Base-by-base conservation (phyloP, 2,113 vertebrate species). In the Rhabdornis inornatus region DNA sequence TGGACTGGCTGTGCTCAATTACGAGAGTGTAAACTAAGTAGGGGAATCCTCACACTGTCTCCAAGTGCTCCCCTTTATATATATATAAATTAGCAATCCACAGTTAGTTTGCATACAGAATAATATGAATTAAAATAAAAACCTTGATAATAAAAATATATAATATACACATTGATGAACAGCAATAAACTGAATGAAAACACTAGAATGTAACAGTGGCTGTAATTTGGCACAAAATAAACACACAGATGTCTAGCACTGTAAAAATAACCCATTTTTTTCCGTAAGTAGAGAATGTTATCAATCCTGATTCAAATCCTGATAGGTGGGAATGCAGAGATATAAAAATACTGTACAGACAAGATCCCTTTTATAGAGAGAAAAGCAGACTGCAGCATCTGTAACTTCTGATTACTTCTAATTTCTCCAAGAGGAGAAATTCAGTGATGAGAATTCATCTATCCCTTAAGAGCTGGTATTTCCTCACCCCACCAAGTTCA, bases 151-250 rank as follows among this genome's bases (percentile, higher is more conserved):
- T 83, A 96, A 97, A 94, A 93, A 94, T 94, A 97, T 92, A 88
- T 83, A 92, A 95, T 93, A 93, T 69, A 82, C 68, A 96, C 49
- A 88, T 59, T 64, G 76, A 92, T 89, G 92, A 88, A 90, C 9
- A 40, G 86, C 94, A 95, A 92, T 49, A 95, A 97, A 96, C 42
- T 60, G 82, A 89, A 89, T 55, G 75, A 91, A 91, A 76, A 89
- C 25, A 96, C 87, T 86, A 83, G 60, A 88, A 89, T 60, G 76
- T 95, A 95, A 96, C 81, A 97, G 69, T 56, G 90, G 80, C 40
- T 86, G 85, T 64, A 75, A 87, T 95, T 95, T 96, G 97, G 96
- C 97, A 97, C 96, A 95, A 96, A 89, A 97, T 31, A 83, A 93
- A 90, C 82, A 92, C 37, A 84, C 56, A 88, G 74, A 86, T 17